Percentiles rank a stretch among this genome's conserved stretches.
These are phyloP conservation scores for Oxyruncus cristatus DNA, from an alignment of 2,113 vertebrate species.

Conservation along the genomic window DNA sequence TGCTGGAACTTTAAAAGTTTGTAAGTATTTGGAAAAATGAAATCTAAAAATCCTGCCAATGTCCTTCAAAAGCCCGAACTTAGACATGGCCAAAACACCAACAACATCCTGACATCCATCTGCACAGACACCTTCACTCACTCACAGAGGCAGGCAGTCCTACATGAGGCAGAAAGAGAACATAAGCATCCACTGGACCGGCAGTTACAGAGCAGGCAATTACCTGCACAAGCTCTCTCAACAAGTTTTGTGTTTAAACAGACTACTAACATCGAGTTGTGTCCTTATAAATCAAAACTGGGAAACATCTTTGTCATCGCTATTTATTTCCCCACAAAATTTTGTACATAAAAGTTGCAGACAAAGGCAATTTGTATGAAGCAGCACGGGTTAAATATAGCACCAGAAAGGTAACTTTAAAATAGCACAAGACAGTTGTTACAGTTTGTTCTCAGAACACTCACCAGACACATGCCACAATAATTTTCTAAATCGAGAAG, in stretches of 20 bases:
- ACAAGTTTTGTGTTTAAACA: neutral
- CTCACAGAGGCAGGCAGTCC: neutral
- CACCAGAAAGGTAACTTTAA: neutral
- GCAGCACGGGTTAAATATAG: neutral
- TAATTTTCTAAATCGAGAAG: neutral
- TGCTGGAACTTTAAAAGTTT: neutral
- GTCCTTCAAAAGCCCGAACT: neutral
- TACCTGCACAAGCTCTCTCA: neutral
- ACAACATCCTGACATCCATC: neutral
- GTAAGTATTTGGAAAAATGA: neutral
- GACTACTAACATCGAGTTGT: neutral
- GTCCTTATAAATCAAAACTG: neutral
- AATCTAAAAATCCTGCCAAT: neutral
- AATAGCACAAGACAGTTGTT: neutral
- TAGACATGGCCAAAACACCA: neutral
- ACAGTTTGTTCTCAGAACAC: neutral
- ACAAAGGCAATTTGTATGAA: neutral
- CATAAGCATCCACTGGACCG: fast-evolving
- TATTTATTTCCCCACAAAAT: neutral
- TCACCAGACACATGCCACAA: neutral
- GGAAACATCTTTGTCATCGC: neutral
- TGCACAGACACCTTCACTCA: neutral
- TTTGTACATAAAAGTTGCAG: neutral
- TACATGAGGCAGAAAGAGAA: neutral
- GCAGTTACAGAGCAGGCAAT: neutral